These are phyloP conservation scores for Drosophila sp. DNA, from an alignment of 1,140 invertebrate species.

Conservation along the genomic window DNA sequence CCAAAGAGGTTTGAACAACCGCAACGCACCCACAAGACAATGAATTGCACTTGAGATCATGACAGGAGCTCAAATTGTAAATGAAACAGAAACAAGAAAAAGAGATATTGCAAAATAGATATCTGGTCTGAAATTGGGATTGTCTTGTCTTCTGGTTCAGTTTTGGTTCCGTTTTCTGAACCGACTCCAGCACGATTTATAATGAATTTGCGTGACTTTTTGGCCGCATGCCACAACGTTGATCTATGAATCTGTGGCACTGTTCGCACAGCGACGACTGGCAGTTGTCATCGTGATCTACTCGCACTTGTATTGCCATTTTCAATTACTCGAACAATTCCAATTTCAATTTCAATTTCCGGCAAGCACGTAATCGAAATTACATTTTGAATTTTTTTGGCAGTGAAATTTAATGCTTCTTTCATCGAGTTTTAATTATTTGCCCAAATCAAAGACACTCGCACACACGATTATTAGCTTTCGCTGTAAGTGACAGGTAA, in stretches of 20 bases:
- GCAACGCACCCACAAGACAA: constrained; percentile 51
- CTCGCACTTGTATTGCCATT: constrained; percentile 25
- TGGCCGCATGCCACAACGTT: constrained; percentile 59
- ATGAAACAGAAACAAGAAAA: too few relatives aligned
- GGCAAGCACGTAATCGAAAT: constrained; percentile 72
- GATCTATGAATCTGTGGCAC: constrained; percentile 49
- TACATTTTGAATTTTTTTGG: constrained; percentile 63
- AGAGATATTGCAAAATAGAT: constrained; percentile 39
- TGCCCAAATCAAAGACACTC: constrained; percentile 22
- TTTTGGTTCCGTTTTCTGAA: constrained; percentile 45
- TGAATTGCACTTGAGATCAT: constrained; percentile 55
- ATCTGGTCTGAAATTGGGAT: constrained; percentile 5
- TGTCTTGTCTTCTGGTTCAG: constrained; percentile 3
- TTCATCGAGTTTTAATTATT: constrained; percentile 52
- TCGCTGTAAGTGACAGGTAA: constrained; percentile 22
- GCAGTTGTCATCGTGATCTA: constrained; percentile 61
- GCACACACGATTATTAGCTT: constrained; percentile 40
- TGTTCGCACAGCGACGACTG: constrained; percentile 29
- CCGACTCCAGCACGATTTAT: constrained; percentile 52
- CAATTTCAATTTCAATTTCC: constrained; percentile 59
- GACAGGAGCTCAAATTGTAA: constrained; percentile 36
- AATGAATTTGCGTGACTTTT: constrained; percentile 37
- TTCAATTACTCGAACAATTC: constrained; percentile 15
- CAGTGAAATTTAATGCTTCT: constrained; percentile 65
- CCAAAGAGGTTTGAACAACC: constrained; percentile 6